A percentile compares a stretch with the other conserved stretches of the same genome.
These are phyloP conservation scores for Sylvilagus floridanus DNA, from an alignment of 2,797 vertebrate genomes.

Conservation along the genomic window DNA sequence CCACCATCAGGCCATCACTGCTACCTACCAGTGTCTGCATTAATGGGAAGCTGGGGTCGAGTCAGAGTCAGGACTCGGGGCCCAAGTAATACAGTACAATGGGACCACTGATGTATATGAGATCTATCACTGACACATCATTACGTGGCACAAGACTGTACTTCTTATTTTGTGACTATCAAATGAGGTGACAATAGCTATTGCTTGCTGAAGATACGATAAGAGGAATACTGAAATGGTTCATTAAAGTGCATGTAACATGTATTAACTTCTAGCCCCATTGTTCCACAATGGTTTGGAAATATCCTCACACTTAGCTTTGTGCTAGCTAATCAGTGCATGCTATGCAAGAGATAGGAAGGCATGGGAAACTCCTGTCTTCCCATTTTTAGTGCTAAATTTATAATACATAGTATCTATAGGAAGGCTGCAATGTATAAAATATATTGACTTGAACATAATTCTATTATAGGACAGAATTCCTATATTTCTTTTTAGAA, in stretches of 20 bases:
- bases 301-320: rapidly evolving
- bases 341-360: not conserved
- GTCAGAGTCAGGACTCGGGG: too few species aligned
- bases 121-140: not conserved
- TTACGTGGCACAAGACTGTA: not conserved
- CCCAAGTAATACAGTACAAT: not conserved
- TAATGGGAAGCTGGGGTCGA: too few species aligned
- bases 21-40: too few species aligned
- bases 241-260: too few species aligned
- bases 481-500: too few species aligned
- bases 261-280: too few species aligned
- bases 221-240: too few species aligned
- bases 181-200: not conserved
- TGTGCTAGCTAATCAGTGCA: not conserved
- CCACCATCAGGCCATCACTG: too few species aligned
- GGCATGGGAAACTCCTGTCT: not conserved
- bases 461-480: not conserved
- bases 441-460: not conserved
- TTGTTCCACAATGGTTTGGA: too few species aligned
- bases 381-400: not conserved
- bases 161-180: not conserved
- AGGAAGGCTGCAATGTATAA: not conserved
- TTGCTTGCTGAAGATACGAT: not conserved
- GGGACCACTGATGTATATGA: not conserved
- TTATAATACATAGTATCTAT: not conserved